Conservation (phyloP, 64 coral and sea anemone species). For the Platygyra sinensis region DNA sequence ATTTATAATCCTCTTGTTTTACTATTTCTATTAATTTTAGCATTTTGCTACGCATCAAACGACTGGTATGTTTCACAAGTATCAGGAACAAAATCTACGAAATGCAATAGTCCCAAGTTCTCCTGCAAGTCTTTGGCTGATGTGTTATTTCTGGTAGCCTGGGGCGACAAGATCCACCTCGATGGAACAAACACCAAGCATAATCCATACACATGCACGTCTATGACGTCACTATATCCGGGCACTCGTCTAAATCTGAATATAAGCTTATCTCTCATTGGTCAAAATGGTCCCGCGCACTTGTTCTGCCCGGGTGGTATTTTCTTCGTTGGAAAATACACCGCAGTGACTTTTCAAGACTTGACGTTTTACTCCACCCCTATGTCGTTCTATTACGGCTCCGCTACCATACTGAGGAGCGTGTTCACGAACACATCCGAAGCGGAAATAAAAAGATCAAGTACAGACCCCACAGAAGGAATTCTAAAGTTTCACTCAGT, state of each 20-base stretch:
- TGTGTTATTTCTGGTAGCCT: constrained; percentile 9
- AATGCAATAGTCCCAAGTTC: background rate
- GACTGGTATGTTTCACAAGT: constrained; percentile 1
- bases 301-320: constrained; percentile 1
- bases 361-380: constrained; percentile 11
- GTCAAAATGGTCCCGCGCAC: constrained; percentile 12
- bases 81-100: background rate
- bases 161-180: constrained; percentile 8
- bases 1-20: too few relatives aligned
- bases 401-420: background rate
- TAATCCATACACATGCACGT: background rate
- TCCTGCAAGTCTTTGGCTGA: background rate
- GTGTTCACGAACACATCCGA: background rate
- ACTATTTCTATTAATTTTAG: background rate
- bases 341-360: background rate
- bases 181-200: constrained; percentile 10
- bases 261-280: constrained; percentile 11
- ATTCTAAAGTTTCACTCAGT: background rate
- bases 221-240: background rate
- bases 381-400: background rate
- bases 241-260: background rate
- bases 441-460: background rate
- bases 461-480: background rate
- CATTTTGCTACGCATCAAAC: background rate
- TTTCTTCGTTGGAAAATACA: background rate